A percentile compares a stretch with the other conserved stretches of the same genome.
Conservation (phyloP, 2,113 vertebrate genomes). For the Ceyx cyanopectus region DNA sequence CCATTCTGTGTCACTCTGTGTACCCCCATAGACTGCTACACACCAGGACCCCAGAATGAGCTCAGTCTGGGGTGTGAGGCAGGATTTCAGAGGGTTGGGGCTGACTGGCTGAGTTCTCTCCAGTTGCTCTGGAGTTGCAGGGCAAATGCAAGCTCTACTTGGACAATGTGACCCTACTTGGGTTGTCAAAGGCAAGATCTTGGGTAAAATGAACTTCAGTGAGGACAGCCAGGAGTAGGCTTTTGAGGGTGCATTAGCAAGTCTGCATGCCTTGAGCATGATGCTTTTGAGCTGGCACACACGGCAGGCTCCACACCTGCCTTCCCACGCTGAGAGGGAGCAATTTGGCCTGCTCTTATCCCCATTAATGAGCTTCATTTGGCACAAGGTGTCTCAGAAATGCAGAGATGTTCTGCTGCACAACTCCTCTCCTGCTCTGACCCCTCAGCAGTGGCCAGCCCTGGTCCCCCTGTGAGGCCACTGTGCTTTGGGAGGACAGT, state of each 20-base stretch:
- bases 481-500: not conserved
- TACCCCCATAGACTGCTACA: not conserved
- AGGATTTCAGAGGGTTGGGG: not conserved
- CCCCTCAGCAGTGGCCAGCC: not conserved
- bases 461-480: accelerated
- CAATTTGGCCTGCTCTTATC: not conserved
- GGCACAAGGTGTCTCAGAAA: not conserved
- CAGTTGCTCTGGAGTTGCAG: not conserved
- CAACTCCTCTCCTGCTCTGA: accelerated
- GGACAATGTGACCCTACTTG: not conserved
- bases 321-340: not conserved
- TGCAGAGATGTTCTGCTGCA: accelerated
- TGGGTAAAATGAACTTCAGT: not conserved
- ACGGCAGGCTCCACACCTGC: not conserved
- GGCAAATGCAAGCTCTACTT: not conserved
- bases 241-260: accelerated
- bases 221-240: not conserved
- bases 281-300: not conserved
- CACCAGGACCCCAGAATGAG: not conserved
- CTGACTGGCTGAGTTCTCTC: not conserved
- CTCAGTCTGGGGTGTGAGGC: not conserved
- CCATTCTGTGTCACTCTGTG: not conserved
- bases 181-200: not conserved
- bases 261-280: not conserved
- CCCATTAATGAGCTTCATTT: accelerated